phyloP scores from a whole-genome alignment of 2,113 vertebrate genomes.

The Dinomys branickii region DNA sequence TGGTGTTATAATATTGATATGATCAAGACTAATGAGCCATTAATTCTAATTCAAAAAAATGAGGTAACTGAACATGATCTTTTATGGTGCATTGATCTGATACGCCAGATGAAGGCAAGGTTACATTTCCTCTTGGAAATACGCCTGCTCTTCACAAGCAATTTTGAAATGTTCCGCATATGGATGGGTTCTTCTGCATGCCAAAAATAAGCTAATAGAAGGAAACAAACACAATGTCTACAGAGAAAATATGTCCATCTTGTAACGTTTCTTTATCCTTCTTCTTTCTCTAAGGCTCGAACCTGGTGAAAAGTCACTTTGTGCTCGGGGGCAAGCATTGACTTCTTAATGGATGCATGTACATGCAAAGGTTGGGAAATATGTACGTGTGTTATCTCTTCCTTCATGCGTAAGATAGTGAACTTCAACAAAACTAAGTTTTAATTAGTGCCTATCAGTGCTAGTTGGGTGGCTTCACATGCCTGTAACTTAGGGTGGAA shows the following conservation, averaged over 20 bases:
- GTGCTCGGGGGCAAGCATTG: not conserved
- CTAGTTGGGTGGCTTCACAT: not conserved
- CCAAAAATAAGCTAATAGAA: constrained; percentile 74
- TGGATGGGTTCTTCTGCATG: constrained; percentile 59
- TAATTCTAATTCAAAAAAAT: constrained; percentile 84
- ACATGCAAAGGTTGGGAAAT: not conserved
- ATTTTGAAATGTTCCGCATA: constrained; percentile 73
- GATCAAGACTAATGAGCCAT: constrained; percentile 86
- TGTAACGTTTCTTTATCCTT: constrained; percentile 57
- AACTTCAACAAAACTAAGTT: constrained; percentile 25
- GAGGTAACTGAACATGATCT: constrained; percentile 81
- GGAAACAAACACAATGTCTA: constrained; percentile 65
- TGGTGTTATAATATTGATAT: constrained; percentile 76
- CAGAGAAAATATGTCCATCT: constrained; percentile 60
- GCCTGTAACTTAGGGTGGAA: not conserved
- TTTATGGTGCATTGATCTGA: constrained; percentile 79
- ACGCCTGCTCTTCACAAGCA: constrained; percentile 72
- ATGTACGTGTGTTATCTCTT: not conserved
- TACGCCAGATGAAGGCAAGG: constrained; percentile 78
- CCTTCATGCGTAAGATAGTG: not conserved
- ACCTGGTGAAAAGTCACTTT: not conserved
- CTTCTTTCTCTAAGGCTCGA: not conserved
- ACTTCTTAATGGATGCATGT: constrained; percentile 39
- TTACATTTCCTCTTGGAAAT: constrained; percentile 82
- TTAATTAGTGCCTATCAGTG: constrained; percentile 51